Evolutionary conservation across 2,888 invertebrate species (phyloP), one percentile per base, ranked within the genome.

Genomic region (Rhodophaea formosa): DNA sequence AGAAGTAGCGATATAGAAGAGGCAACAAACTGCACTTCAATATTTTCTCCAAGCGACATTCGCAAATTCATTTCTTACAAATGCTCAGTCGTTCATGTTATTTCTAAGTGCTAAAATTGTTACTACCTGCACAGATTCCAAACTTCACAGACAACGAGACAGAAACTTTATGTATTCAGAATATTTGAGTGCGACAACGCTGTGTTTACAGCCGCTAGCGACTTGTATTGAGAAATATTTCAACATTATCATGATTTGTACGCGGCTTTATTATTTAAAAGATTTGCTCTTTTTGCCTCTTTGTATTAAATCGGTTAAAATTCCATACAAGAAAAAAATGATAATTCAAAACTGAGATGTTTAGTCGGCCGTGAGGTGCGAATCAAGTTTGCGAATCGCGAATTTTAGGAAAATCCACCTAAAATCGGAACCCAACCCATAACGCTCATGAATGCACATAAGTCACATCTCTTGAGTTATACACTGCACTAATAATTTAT

Each of bases 171-270:
- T 35, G 32, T 35, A 35, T 49, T 30, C 47, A 49, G n/a, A 49
- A 49, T 49, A 49, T 49, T 49, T 49, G 30, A 30, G n/a, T 29
- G 30, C 30, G 47, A 49, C 47, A 49, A 10, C 46, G 47, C 14
- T 30, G 47, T 30, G 12, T 35, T 35, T 16, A 6, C 15, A 10
- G 49, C 8, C 15, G 51, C 14, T n/a, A 12, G 15, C 44, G 43
- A 30, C 6, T 3, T 42, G 16, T 55, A 55, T 55, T 55, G 32
- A 45, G 35, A 45, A 35, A 55, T 55, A 55, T 55, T 45, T 32
- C 35, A 14, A 55, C 54, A 55, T 55, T 55, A 55, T 17, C 45
- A 55, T 55, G 45, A 55, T 55, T 55, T 45, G 54, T 55, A 46
- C 46, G 32, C 46, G 54, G 32, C 45, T 55, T 55, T 55, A 55